These are phyloP conservation scores for Meghimatium bilineatum DNA, from an alignment of 2,888 invertebrate species.

Conservation along the genomic window DNA sequence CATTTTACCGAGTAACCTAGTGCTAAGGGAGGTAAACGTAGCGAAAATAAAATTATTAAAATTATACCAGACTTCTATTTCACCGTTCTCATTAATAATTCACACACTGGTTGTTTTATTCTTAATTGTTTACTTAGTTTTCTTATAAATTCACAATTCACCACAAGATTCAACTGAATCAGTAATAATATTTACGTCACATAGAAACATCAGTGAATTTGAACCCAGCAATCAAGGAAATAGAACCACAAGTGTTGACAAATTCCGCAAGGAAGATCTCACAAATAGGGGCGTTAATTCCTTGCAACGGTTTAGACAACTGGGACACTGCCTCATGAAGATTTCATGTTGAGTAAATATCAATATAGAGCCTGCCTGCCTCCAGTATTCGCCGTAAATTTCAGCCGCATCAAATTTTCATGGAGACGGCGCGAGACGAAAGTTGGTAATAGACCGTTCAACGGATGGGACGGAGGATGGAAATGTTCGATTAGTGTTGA, in stretches of 20 bases:
- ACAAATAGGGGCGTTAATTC: slow-evolving; percentile 1
- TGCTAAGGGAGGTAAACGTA: background rate
- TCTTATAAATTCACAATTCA: background rate
- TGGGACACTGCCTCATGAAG: slow-evolving; percentile 41
- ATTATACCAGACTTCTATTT: background rate
- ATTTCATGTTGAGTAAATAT: slow-evolving; percentile 48
- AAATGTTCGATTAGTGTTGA: background rate
- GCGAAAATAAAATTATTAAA: background rate
- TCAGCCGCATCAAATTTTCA: slow-evolving; percentile 49
- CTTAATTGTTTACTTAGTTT: background rate
- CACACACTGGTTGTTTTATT: background rate
- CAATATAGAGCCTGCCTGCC: background rate
- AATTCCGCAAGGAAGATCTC: background rate
- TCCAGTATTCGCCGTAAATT: slow-evolving; percentile 5
- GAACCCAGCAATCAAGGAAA: background rate
- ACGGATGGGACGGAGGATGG: background rate
- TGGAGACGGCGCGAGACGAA: background rate
- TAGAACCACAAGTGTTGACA: background rate
- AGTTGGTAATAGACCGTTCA: background rate
- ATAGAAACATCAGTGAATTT: background rate
- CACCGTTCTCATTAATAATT: background rate
- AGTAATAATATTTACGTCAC: background rate
- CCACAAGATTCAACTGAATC: background rate
- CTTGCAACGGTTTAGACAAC: background rate
- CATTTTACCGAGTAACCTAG: background rate